Evolutionary conservation across 2,888 invertebrate genomes (phyloP).

Genomic region (Desoria tigrina): DNA sequence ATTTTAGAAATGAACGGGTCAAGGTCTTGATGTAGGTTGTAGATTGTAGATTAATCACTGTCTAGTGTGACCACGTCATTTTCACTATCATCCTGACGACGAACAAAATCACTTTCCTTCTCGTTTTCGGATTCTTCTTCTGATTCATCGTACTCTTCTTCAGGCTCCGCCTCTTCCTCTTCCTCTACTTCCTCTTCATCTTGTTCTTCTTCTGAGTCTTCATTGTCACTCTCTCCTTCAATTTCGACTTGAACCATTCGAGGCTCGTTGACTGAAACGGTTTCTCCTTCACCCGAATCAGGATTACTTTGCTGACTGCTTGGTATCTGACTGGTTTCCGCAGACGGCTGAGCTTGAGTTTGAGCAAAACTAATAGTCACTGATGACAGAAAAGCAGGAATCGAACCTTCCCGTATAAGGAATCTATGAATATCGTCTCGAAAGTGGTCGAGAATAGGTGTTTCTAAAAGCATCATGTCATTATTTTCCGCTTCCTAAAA

Average conservation of each 20-base stretch:
- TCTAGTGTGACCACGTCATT: conserved; percentile 36
- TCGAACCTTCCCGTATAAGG: conserved; percentile 44
- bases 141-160: conserved; percentile 24
- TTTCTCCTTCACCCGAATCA: conserved; percentile 16
- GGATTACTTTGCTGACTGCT: conserved; percentile 32
- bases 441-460: conserved; percentile 48
- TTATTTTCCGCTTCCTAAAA: conserved; percentile 48
- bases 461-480: conserved; percentile 52
- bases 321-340: conserved; percentile 32
- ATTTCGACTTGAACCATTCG: conserved; percentile 33
- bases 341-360: conserved; percentile 34
- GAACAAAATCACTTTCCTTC: conserved; percentile 19
- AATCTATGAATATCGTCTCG: conserved; percentile 49
- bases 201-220: conserved; percentile 23
- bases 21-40: no score
- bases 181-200: conserved; percentile 25
- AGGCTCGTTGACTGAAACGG: neutral
- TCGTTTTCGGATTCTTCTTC: conserved; percentile 33
- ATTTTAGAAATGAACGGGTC: neutral
- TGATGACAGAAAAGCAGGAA: conserved; percentile 47
- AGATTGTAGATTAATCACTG: conserved; percentile 18
- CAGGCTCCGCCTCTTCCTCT: conserved; percentile 25
- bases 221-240: conserved; percentile 31
- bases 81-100: conserved; percentile 27
- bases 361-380: conserved; percentile 48